Evolutionary conservation across 2,888 invertebrate genomes (phyloP).

Genomic region (Drosophila mimica): DNA sequence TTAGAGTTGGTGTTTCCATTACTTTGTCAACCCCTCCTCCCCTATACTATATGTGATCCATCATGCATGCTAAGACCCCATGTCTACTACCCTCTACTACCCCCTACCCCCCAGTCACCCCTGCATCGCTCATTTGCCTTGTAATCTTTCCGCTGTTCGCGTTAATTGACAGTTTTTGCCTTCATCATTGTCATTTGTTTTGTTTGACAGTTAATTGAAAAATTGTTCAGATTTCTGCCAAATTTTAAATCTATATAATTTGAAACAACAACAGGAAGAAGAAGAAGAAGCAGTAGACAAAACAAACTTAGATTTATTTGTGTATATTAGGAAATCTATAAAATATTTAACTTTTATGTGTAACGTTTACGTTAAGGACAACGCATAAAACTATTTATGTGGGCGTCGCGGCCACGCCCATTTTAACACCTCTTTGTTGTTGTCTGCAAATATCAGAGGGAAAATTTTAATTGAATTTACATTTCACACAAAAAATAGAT

Average conservation of each 20-base stretch:
- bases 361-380: conserved; percentile 67
- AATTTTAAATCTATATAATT: conserved; percentile 49
- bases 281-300: background rate
- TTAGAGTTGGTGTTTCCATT: conserved; percentile 37
- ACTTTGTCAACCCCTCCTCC: background rate
- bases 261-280: background rate
- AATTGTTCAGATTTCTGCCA: conserved; percentile 67
- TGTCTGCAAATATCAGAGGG: conserved; percentile 66
- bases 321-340: conserved; percentile 1
- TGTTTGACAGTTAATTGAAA: conserved; percentile 77
- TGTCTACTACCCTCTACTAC: background rate
- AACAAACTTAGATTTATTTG: background rate
- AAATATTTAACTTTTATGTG: background rate
- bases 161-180: conserved; percentile 73
- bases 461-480: conserved; percentile 78
- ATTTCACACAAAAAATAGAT: conserved; percentile 46
- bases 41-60: conserved; percentile 53
- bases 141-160: conserved; percentile 40
- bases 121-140: conserved; percentile 42
- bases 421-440: conserved; percentile 12
- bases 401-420: conserved; percentile 22
- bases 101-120: background rate
- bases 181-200: conserved; percentile 31
- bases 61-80: conserved; percentile 53
- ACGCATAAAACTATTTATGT: conserved; percentile 52